These are phyloP conservation scores for Biston stratarius DNA, from an alignment of 2,888 invertebrate genomes.

Conservation along the genomic window DNA sequence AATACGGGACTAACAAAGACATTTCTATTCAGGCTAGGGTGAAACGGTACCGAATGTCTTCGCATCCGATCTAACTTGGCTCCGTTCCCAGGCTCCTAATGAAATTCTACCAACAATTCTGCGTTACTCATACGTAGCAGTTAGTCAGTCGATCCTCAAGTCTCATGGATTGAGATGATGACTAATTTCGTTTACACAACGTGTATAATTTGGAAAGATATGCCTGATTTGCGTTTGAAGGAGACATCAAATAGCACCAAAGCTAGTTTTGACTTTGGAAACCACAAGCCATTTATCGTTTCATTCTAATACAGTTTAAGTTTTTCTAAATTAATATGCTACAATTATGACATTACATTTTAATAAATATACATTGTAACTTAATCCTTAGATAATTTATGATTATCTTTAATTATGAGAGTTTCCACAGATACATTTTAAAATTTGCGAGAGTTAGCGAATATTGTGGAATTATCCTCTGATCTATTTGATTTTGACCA, in stretches of 20 bases:
- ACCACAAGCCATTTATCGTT: slow-evolving; percentile 22
- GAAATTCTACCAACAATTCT: slow-evolving; percentile 34
- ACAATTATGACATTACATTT: slow-evolving; percentile 10
- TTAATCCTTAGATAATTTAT: slow-evolving; percentile 30
- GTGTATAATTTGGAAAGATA: slow-evolving; percentile 26
- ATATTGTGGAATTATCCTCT: slow-evolving; percentile 15
- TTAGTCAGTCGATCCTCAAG: slow-evolving; percentile 28
- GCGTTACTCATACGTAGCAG: slow-evolving; percentile 33
- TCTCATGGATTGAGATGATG: slow-evolving; percentile 31
- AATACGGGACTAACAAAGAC: slow-evolving; percentile 42
- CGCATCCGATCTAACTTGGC: slow-evolving; percentile 54
- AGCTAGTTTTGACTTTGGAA: slow-evolving; percentile 3
- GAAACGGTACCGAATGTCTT: slow-evolving; percentile 52
- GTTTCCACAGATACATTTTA: not conserved
- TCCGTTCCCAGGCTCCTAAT: slow-evolving; percentile 51
- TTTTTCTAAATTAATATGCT: slow-evolving; percentile 25
- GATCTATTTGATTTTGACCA: slow-evolving; percentile 59
- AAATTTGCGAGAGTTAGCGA: slow-evolving; percentile 40
- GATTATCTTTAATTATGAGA: slow-evolving; percentile 6
- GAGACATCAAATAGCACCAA: slow-evolving; percentile 23
- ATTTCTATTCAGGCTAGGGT: slow-evolving; percentile 55
- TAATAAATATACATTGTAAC: slow-evolving; percentile 12
- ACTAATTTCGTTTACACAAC: slow-evolving; percentile 31
- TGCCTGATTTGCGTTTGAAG: slow-evolving; percentile 25
- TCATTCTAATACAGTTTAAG: slow-evolving; percentile 28